Base-by-base conservation (phyloP, 2,888 invertebrate genomes). In the Timandra comae region DNA sequence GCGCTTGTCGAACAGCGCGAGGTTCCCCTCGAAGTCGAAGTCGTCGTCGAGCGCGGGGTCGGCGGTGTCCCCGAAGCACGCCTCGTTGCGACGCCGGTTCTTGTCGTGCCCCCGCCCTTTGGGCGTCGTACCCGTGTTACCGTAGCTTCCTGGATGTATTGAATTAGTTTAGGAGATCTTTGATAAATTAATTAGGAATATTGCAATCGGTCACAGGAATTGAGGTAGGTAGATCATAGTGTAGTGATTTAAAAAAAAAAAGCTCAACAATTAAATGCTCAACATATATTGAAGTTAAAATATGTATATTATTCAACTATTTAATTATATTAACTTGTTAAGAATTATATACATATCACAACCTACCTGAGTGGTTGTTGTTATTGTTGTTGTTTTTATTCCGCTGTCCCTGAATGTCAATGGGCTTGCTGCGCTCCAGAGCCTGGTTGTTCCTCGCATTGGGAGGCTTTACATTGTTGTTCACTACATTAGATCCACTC, bases 11-110 rank as follows among this genome's bases (percentile, higher is more conserved):
- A 97, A 97, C 28, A 97, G 84, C 11, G 96, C 96, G 33, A 97
- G 86, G 84, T 97, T 97, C 46, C 95, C 95, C 68, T 97, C 97
- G 87, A 97, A 97, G 87, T 97, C 97, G 85, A 97, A 97, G 57
- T 97, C 97, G 64, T 92, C 88, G 48, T 80, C 87, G 30, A 90
- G 70, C 46, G 88, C 77, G 30, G 87, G 87, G 33, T 90, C 88
- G 47, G 92, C 91, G 6, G 90, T 80, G 24, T 91, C 90, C 13
- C 93, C 94, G 78, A 95, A 94, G 65, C 93, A 93, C 34, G 91
- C 91, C 65, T 93, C 93, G 71, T 93, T 91, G 51, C 88, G 87
- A 58, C 88, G 79, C 33, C 87, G 81, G 54, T 78, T 79, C 57
- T 78, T 84, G 38, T 69, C 72, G 37, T 52, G 41, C 7, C 42